Percentiles rank a stretch among this genome's conserved stretches.
These are phyloP conservation scores for Octodon degus DNA, from an alignment of 2,113 vertebrate species.

Conservation along the genomic window DNA sequence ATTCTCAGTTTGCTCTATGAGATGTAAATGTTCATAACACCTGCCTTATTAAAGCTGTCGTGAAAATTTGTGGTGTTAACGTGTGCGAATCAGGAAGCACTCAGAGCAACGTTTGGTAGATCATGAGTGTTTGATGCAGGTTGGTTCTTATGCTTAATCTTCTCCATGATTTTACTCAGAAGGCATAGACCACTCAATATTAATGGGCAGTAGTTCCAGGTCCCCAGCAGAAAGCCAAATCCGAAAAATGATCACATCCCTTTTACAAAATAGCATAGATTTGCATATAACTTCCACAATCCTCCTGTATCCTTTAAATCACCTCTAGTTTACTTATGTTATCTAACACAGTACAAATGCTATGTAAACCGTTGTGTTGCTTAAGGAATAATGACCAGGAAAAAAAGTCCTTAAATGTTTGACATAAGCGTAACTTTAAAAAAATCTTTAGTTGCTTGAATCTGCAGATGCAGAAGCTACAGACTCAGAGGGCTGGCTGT, in stretches of 20 bases:
- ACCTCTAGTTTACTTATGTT: neutral
- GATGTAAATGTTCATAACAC: neutral
- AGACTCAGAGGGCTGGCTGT: neutral
- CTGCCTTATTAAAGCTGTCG: too few relatives aligned
- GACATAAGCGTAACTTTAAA: neutral
- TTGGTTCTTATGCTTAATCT: neutral
- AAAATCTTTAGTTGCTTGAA: neutral
- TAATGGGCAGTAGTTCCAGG: neutral
- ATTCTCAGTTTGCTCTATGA: neutral
- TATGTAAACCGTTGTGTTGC: neutral
- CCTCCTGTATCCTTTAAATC: neutral
- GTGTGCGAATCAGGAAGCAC: neutral
- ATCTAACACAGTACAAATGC: neutral
- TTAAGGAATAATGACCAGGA: neutral
- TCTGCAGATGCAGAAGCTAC: neutral
- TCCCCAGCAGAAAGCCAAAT: neutral
- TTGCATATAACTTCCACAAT: neutral
- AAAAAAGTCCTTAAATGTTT: neutral
- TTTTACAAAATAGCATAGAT: neutral
- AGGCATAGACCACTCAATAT: neutral
- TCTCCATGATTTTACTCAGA: neutral
- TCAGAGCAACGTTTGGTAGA: neutral
- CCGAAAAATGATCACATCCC: neutral
- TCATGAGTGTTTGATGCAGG: neutral
- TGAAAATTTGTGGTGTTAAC: neutral